These are phyloP conservation scores for Drosophila lacertosa DNA, from an alignment of 1,140 invertebrate genomes.

Conservation along the genomic window DNA sequence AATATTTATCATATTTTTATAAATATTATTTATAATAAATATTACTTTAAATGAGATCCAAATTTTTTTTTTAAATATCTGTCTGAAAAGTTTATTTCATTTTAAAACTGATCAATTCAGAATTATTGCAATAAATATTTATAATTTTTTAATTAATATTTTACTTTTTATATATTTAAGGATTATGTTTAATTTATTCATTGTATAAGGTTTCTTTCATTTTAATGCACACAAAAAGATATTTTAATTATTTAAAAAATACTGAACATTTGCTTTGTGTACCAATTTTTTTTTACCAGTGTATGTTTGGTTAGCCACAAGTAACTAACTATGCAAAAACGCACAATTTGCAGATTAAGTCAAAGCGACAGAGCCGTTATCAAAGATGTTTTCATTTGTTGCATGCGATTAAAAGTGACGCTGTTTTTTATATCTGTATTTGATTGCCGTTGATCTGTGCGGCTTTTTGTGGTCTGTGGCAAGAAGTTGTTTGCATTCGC, in stretches of 20 bases:
- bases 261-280: not conserved
- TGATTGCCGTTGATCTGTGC: conserved; percentile 26
- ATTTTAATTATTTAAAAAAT: not conserved
- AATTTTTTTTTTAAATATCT: too few relatives aligned
- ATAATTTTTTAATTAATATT: too few relatives aligned
- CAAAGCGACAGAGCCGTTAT: conserved; percentile 65
- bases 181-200: too few relatives aligned
- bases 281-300: conserved; percentile 22
- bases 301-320: not conserved
- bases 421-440: conserved; percentile 7
- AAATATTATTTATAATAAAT: too few relatives aligned
- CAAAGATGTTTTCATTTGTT: conserved; percentile 63
- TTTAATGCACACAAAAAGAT: too few relatives aligned
- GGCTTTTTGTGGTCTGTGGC: conserved; percentile 20
- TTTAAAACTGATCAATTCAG: too few relatives aligned
- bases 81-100: too few relatives aligned
- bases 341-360: conserved; percentile 61
- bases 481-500: conserved; percentile 35
- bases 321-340: conserved; percentile 15
- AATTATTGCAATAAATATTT: too few relatives aligned
- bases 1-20: too few relatives aligned
- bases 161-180: too few relatives aligned
- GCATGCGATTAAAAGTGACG: not conserved
- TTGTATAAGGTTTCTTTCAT: too few relatives aligned
- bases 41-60: too few relatives aligned